Evolutionary conservation across 2,113 vertebrate species (phyloP).

Genomic region (Zosterops hypoxanthus): DNA sequence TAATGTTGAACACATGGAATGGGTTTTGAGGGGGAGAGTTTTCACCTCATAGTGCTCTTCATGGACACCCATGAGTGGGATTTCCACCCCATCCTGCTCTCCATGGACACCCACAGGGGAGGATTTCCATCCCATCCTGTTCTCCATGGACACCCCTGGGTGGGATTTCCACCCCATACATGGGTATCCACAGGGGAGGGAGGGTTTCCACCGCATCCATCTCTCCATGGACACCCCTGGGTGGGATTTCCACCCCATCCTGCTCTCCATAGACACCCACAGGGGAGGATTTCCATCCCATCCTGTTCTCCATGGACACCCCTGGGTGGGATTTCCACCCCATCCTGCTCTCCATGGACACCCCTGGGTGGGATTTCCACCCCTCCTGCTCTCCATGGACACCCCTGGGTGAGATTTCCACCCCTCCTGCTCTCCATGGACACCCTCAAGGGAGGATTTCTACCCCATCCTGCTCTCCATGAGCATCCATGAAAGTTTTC

Average conservation of each 20-base stretch:
- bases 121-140: not conserved
- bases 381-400: too few species aligned
- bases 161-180: too few species aligned
- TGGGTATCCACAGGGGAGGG: too few species aligned
- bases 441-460: not conserved
- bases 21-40: not conserved
- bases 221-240: not conserved
- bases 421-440: not conserved
- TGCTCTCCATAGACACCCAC: too few species aligned
- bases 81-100: not conserved
- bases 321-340: not conserved
- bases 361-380: not conserved
- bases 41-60: not conserved
- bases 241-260: too few species aligned
- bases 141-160: not conserved
- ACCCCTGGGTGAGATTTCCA: not conserved
- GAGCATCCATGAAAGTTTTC: rapidly evolving
- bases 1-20: not conserved
- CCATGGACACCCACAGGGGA: too few species aligned
- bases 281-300: too few species aligned
- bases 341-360: too few species aligned
- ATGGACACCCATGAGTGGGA: not conserved
- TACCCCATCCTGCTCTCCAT: not conserved
- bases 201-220: too few species aligned
- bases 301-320: too few species aligned